Evolutionary conservation across 2,113 vertebrate genomes (phyloP), one percentile per base, ranked within the genome.

Genomic region (Rhinolophus ferrumequinum): DNA sequence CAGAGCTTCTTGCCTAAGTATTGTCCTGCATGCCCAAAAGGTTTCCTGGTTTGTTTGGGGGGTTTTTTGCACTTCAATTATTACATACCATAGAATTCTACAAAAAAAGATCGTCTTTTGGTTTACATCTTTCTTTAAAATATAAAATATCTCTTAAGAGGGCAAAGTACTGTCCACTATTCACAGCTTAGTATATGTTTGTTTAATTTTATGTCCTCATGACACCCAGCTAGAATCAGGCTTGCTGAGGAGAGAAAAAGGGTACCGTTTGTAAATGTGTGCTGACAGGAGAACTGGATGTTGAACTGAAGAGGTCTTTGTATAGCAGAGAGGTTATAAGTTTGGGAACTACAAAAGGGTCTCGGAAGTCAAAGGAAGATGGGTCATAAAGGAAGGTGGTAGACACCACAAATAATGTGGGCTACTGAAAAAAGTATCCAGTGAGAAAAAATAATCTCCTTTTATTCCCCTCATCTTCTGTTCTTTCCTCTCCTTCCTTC

Each of bases 101-200:
- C 38, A 47, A 47, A n/a, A 47, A 58, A 75, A 44, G 13, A 44
- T 50, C 15, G 92, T 52, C 21, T 26, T 89, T 67, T 88, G 12
- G 2, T 70, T 95, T 91, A 38, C 7, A 44, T 85, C 18, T 86
- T 54, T 87, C 56, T 91, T 80, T 77, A 77, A 91, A 89, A 77
- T 72, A 52, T 6, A 88, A 88, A 16, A 52, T 52, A n/a, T 41
- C 79, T 47, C 47, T 58, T 47, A 18, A 85, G 82, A 90, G 10
- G 19, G 2, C 80, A 44, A 52, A n/a, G 3, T 38, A 9, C 30
- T 77, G 44, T 44, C 33, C 38, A 69, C 38, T 83, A 44, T 79
- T 60, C 72, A 38, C 22, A 80, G 28, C 60, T 58, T 41, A 28
- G 12, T 81, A 90, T 47, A 67, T 28, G 10, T 47, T 84, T 91